Conservation (phyloP, 2,888 invertebrate genomes). For the Laspeyria flexula region DNA sequence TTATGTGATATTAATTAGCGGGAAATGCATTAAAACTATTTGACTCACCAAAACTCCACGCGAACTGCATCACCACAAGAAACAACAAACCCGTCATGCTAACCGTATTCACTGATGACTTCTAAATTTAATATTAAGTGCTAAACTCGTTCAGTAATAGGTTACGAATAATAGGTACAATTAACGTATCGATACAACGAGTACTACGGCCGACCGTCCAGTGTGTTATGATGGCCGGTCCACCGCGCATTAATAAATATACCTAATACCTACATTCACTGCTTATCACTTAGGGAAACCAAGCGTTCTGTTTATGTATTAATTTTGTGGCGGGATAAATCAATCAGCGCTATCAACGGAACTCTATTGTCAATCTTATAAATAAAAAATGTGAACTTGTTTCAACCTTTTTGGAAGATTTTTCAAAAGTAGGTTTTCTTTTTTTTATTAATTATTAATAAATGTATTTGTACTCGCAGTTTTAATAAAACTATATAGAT, state of each 20-base stretch:
- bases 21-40: background rate
- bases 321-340: slow-evolving; percentile 18
- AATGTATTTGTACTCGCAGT: too few species aligned
- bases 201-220: slow-evolving; percentile 44
- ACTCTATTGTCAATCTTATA: background rate
- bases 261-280: slow-evolving; percentile 33
- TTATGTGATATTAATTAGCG: too few species aligned
- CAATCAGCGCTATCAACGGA: slow-evolving; percentile 1
- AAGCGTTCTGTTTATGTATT: slow-evolving; percentile 15
- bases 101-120: slow-evolving; percentile 35
- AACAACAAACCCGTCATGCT: slow-evolving; percentile 34
- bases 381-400: background rate
- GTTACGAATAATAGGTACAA: slow-evolving; percentile 25
- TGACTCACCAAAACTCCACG: slow-evolving; percentile 50
- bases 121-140: slow-evolving; percentile 27
- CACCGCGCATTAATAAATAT: slow-evolving; percentile 55
- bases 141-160: slow-evolving; percentile 39
- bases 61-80: slow-evolving; percentile 53
- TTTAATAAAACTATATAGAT: too few species aligned
- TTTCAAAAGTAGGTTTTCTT: too few species aligned
- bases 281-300: slow-evolving; percentile 48
- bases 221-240: slow-evolving; percentile 45
- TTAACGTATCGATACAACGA: slow-evolving; percentile 45
- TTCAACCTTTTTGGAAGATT: too few species aligned
- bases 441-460: too few species aligned